Evolutionary conservation across 2,888 invertebrate genomes (phyloP).

Genomic region (Imbricaverruca yamaguchii): DNA sequence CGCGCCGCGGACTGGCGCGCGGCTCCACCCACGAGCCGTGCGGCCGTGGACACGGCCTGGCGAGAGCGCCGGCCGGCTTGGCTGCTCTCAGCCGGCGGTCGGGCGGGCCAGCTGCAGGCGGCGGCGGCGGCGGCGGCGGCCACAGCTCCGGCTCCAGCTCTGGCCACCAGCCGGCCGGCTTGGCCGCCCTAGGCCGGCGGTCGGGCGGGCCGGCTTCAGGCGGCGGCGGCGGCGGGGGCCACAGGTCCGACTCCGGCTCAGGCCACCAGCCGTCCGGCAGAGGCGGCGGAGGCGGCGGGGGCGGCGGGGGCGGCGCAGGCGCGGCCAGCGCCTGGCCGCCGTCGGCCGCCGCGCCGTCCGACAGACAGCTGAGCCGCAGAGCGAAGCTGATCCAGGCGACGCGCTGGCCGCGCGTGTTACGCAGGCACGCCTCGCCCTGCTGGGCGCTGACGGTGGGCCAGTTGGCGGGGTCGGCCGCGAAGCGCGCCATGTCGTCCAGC

Average conservation of each 20-base stretch:
- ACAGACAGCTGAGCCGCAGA: constrained; percentile 15
- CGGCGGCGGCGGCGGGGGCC: not conserved
- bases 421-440: constrained; percentile 3
- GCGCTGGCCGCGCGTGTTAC: not conserved
- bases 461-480: too few relatives aligned
- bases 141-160: not conserved
- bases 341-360: not conserved
- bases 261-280: too few relatives aligned
- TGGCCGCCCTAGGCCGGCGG: too few relatives aligned
- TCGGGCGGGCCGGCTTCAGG: too few relatives aligned
- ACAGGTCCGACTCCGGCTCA: not conserved
- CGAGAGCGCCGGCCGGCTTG: too few relatives aligned
- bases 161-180: too few relatives aligned
- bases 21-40: too few relatives aligned
- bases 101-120: too few relatives aligned
- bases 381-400: constrained; percentile 12
- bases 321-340: too few relatives aligned
- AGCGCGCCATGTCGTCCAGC: not conserved
- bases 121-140: not conserved
- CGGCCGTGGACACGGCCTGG: too few relatives aligned
- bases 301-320: not conserved
- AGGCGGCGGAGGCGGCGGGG: not conserved
- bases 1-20: too few relatives aligned
- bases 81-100: too few relatives aligned
- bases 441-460: constrained; percentile 9